Percentiles rank a stretch among this genome's conserved stretches.
Evolutionary conservation across 2,888 invertebrate species (phyloP).

Genomic region (Latrodectus elegans): DNA sequence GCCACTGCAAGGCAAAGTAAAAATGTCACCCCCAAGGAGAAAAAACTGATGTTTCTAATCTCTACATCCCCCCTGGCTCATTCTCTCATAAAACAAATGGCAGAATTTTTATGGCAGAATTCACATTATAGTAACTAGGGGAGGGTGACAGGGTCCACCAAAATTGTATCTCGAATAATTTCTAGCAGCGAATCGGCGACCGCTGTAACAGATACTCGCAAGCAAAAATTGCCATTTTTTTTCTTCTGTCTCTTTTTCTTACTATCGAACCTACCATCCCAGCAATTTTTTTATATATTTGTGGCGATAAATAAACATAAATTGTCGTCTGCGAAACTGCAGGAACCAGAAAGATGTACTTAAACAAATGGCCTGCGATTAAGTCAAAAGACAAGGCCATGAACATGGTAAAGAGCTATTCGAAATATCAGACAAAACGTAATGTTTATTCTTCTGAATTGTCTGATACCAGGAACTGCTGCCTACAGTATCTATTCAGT

Average conservation of each 20-base stretch:
- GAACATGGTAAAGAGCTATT: conserved; percentile 56
- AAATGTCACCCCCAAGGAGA: conserved; percentile 29
- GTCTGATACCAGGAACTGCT: conserved; percentile 1
- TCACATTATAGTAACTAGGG: conserved; percentile 42
- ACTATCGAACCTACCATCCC: neutral
- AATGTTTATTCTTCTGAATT: conserved; percentile 17
- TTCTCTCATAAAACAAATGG: conserved; percentile 56
- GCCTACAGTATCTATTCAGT: too few species aligned
- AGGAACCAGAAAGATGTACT: conserved; percentile 33
- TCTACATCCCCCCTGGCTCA: conserved; percentile 15
- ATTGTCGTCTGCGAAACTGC: conserved; percentile 48
- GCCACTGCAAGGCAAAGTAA: conserved; percentile 15
- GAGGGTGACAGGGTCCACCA: conserved; percentile 6
- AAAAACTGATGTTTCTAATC: conserved; percentile 51
- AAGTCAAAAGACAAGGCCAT: conserved; percentile 19
- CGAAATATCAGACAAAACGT: conserved; percentile 16
- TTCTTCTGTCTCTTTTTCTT: conserved; percentile 10
- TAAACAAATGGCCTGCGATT: conserved; percentile 64
- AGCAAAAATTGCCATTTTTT: conserved; percentile 31
- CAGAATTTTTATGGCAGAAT: conserved; percentile 57
- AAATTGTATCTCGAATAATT: conserved; percentile 61
- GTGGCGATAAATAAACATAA: conserved; percentile 63
- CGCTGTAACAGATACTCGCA: conserved; percentile 20
- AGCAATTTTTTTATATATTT: neutral
- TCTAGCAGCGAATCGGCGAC: conserved; percentile 50